Conservation (phyloP, 2,113 vertebrate species). For the Callochromis pleurospilus region DNA sequence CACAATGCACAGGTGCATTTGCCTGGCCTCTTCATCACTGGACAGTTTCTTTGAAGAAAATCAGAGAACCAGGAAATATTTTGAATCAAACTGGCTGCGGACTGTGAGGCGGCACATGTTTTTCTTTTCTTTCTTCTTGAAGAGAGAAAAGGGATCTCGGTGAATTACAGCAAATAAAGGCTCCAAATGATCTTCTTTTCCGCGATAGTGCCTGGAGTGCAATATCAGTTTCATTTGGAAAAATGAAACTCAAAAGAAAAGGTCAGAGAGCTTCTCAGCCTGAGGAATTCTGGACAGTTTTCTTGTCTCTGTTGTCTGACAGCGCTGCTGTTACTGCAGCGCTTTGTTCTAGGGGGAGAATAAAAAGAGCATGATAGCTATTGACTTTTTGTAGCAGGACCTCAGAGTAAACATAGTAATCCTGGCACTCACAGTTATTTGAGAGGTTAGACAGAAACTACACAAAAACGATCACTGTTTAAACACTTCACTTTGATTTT, state of each 20-base stretch:
- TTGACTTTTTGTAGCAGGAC: conserved; percentile 63
- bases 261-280: conserved; percentile 49
- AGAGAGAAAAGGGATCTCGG: background rate
- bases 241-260: conserved; percentile 56
- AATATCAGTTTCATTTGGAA: conserved; percentile 55
- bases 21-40: conserved; percentile 5
- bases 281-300: conserved; percentile 30
- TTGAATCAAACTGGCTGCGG: conserved; percentile 15
- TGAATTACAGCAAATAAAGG: conserved; percentile 60
- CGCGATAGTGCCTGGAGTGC: conserved; percentile 30
- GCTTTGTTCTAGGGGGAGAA: conserved; percentile 53
- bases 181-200: conserved; percentile 33
- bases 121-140: conserved; percentile 4
- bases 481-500: conserved; percentile 23
- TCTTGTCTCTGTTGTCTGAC: conserved; percentile 22
- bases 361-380: conserved; percentile 54
- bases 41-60: conserved; percentile 41
- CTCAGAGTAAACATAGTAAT: conserved; percentile 47
- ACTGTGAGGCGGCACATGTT: background rate
- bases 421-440: conserved; percentile 10
- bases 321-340: conserved; percentile 9
- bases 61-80: conserved; percentile 27
- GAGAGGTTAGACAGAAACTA: conserved; percentile 11
- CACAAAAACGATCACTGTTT: conserved; percentile 14
- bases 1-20: conserved; percentile 45